Percentiles rank a stretch among this genome's conserved stretches.
These are phyloP conservation scores for Sturmia bella DNA, from an alignment of 2,888 invertebrate species.

Conservation along the genomic window DNA sequence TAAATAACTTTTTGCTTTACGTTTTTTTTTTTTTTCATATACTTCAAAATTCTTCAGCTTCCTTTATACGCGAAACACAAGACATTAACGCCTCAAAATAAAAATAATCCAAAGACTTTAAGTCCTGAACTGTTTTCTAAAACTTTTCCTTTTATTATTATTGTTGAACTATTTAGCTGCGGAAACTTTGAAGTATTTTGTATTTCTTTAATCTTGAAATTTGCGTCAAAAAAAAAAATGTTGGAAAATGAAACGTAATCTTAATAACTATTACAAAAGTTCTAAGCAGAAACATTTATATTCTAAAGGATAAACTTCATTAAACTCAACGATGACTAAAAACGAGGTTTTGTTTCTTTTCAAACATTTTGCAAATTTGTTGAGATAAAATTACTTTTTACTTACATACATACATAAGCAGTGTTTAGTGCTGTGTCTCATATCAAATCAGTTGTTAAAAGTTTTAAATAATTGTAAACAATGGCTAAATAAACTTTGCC, in stretches of 20 bases:
- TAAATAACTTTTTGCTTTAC: slow-evolving; percentile 47
- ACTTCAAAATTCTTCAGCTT: not conserved
- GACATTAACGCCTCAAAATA: slow-evolving; percentile 51
- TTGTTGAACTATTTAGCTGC: slow-evolving; percentile 25
- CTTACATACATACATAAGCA: no score
- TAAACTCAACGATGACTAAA: slow-evolving; percentile 61
- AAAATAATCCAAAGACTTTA: slow-evolving; percentile 25
- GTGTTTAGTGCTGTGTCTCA: no score
- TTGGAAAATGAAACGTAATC: slow-evolving; percentile 34
- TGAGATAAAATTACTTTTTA: not conserved
- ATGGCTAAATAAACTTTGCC: no score
- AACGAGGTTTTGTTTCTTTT: slow-evolving; percentile 29
- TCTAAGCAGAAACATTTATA: slow-evolving; percentile 62
- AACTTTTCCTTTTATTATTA: slow-evolving; percentile 23
- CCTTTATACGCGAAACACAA: slow-evolving; percentile 17
- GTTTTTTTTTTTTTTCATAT: slow-evolving; percentile 7
- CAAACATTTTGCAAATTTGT: not conserved
- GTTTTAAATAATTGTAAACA: no score
- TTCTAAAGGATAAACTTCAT: slow-evolving; percentile 57
- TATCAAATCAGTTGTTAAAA: no score
- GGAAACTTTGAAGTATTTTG: slow-evolving; percentile 58
- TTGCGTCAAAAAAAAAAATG: slow-evolving; percentile 32
- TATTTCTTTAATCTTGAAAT: slow-evolving; percentile 59
- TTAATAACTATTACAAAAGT: slow-evolving; percentile 44
- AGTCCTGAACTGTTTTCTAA: slow-evolving; percentile 28